Evolutionary conservation across 2,113 vertebrate genomes (phyloP), one percentile per base, ranked within the genome.

Genomic region (Coregonus clupeaformis): DNA sequence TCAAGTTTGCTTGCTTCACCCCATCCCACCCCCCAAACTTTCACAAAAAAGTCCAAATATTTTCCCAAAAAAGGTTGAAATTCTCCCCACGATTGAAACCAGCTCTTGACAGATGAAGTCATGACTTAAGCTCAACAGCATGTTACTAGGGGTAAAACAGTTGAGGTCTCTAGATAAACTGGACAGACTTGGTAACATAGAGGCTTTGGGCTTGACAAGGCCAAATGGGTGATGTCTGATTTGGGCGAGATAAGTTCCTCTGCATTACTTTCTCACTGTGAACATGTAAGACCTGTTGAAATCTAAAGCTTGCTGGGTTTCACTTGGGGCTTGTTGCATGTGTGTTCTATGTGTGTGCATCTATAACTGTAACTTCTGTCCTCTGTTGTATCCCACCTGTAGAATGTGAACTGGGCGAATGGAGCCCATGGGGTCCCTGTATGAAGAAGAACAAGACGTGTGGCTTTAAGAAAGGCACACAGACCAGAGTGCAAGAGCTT

Each of bases 361-460:
- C 6, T 9, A 29, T 0, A 9, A 66, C 29, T 30, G 64, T 30
- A 2, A 27, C 73, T 36, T 57, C 4, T 12, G 36, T 20, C 73
- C 13, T 83, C 29, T 77, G 7, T 69, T 6, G 45, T 80, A 80
- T 87, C 71, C 85, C 81, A 82, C 72, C 85, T 95, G 94, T 92
- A 75, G 95, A 95, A 91, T 99, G 98, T 89, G 95, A 97, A 93
- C 92, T 98, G 89, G 94, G 94, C 0, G 95, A 97, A 82, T 99
- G 98, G 98, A 96, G 95, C 29, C 89, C 88, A 0, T 99, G 98
- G 97, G 93, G 97, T 4, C 90, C 94, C 9, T 99, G 98, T 84
- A 93, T 94, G 88, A 98, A 97, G 92, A 96, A 94, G 86, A 95
- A 94, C 89, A 96, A 95, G 92, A 94, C 94, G 55, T 99, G 98